phyloP scores from a whole-genome alignment of 2,888 invertebrate genomes.

The Rotaria socialis region DNA sequence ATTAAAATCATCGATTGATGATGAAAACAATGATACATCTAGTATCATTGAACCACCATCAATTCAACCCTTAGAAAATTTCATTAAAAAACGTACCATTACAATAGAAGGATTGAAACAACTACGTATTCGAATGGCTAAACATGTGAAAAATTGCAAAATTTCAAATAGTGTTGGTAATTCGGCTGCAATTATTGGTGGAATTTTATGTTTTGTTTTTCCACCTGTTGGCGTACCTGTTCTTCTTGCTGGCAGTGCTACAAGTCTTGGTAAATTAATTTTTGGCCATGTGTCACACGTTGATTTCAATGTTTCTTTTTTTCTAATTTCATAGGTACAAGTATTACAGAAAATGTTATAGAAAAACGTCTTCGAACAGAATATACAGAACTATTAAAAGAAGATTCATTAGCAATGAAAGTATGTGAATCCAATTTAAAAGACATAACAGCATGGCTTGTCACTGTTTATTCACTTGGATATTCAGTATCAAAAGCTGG shows the following conservation, averaged over 20 bases:
- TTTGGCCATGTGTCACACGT: no score
- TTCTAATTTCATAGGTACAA: background rate
- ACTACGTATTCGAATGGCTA: background rate
- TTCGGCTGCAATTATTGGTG: slow-evolving; percentile 22
- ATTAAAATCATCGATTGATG: background rate
- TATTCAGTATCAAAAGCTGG: slow-evolving; percentile 17
- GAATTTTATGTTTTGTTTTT: slow-evolving; percentile 36
- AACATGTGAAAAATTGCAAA: slow-evolving; percentile 16
- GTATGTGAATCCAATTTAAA: slow-evolving; percentile 31
- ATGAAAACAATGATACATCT: background rate
- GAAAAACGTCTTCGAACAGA: slow-evolving; percentile 14
- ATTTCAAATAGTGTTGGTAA: slow-evolving; percentile 14
- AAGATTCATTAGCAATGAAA: slow-evolving; percentile 28
- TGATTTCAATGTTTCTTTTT: background rate
- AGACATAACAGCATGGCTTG: background rate
- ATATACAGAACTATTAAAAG: background rate
- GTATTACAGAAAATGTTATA: slow-evolving; percentile 17
- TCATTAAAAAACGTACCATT: background rate
- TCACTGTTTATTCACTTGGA: slow-evolving; percentile 28
- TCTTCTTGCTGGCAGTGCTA: background rate
- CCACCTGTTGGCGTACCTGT: slow-evolving; percentile 20
- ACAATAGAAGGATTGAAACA: slow-evolving; percentile 13
- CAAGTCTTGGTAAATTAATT: no score
- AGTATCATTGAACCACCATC: background rate
- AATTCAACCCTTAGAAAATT: slow-evolving; percentile 11